A percentile compares a stretch with the other conserved stretches of the same genome.
These are phyloP conservation scores for rat (Rattus norvegicus) DNA, from an alignment of 2,113 vertebrate species.

Conservation along the genomic window GRCr8 NC_086039.1:97468001-97468500, in stretches of 20 bases:
- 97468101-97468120: background rate
- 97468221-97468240: background rate
- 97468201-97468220: background rate
- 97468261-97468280: background rate
- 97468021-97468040: background rate
- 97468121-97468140: background rate
- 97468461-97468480: background rate
- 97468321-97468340: background rate
- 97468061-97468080: background rate
- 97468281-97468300: background rate
- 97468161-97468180: background rate
- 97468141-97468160: background rate
- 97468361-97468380: background rate
- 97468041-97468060: background rate
- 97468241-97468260: background rate
- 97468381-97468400: background rate
- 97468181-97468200: background rate
- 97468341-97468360: background rate
- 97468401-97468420: background rate
- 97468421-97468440: background rate
- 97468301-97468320: background rate
- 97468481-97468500: background rate
- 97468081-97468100: background rate
- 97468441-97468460: background rate
- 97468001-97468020: background rate